Conservation (phyloP, 2,888 invertebrate genomes). For the Drosophila algonquin region DNA sequence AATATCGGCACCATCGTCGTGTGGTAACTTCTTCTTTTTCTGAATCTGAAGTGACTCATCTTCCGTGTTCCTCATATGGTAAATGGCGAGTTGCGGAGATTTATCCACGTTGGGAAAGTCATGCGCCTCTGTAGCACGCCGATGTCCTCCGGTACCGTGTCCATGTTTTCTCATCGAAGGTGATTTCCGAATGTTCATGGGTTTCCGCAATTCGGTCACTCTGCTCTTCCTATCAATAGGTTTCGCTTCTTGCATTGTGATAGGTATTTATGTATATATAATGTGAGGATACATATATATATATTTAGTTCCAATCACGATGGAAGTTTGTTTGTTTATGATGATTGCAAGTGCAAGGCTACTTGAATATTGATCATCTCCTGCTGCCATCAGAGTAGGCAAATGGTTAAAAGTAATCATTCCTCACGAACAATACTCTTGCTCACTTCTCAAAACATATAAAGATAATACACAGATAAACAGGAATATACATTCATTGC, state of each 20-base stretch:
- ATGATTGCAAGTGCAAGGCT: background rate
- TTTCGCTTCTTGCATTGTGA: background rate
- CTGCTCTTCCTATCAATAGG: background rate
- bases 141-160: too few relatives aligned
- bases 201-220: background rate
- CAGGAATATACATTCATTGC: background rate
- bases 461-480: background rate
- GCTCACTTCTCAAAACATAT: background rate
- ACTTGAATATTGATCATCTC: background rate
- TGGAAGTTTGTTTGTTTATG: background rate
- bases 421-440: background rate
- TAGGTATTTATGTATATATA: background rate
- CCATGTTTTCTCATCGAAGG: background rate
- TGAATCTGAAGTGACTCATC: background rate
- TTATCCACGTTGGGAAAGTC: background rate
- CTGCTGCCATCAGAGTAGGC: background rate
- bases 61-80: background rate
- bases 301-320: background rate
- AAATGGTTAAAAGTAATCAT: background rate
- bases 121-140: background rate
- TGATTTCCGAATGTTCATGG: background rate
- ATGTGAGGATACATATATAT: background rate
- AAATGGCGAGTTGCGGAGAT: background rate
- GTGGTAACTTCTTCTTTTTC: background rate
- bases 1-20: slow-evolving; percentile 24